Evolutionary conservation across 2,113 vertebrate genomes (phyloP).

Genomic region (Hemicordylus capensis): DNA sequence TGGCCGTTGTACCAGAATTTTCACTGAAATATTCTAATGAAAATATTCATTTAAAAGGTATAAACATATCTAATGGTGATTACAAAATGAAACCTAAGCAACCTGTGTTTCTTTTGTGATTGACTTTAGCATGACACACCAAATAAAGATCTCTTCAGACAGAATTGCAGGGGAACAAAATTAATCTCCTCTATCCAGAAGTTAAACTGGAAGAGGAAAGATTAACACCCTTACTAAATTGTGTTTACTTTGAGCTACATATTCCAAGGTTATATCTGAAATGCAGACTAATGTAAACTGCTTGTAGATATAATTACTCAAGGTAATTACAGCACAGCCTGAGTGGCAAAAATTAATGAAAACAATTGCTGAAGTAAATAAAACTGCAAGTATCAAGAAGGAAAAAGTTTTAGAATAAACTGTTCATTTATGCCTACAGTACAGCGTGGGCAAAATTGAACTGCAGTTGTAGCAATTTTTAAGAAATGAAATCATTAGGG

Average conservation of each 20-base stretch:
- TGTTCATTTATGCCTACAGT: conserved; percentile 78
- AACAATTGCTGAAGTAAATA: conserved; percentile 76
- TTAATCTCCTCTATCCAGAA: conserved; percentile 4
- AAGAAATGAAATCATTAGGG: conserved; percentile 77
- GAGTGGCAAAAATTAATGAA: conserved; percentile 72
- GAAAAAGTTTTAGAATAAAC: conserved; percentile 79
- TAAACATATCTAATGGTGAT: too few species aligned
- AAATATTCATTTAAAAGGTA: neutral
- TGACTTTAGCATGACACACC: neutral
- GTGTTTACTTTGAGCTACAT: conserved; percentile 67
- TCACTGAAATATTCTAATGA: neutral
- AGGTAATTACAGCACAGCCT: conserved; percentile 72
- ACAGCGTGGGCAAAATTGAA: conserved; percentile 80
- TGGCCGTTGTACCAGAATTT: neutral
- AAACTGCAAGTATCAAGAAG: conserved; percentile 72
- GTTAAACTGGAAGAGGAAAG: conserved; percentile 41
- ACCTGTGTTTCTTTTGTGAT: conserved; percentile 16
- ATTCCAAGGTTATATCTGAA: conserved; percentile 69
- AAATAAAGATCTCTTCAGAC: conserved; percentile 25
- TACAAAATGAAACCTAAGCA: neutral
- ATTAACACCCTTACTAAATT: conserved; percentile 56
- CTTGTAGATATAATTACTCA: conserved; percentile 79
- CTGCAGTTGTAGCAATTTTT: conserved; percentile 80
- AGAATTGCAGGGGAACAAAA: conserved; percentile 12
- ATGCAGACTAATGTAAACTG: conserved; percentile 67